These are phyloP conservation scores for Actinostola sp. DNA, from an alignment of 92 coral and sea anemone genomes.

Conservation along the genomic window DNA sequence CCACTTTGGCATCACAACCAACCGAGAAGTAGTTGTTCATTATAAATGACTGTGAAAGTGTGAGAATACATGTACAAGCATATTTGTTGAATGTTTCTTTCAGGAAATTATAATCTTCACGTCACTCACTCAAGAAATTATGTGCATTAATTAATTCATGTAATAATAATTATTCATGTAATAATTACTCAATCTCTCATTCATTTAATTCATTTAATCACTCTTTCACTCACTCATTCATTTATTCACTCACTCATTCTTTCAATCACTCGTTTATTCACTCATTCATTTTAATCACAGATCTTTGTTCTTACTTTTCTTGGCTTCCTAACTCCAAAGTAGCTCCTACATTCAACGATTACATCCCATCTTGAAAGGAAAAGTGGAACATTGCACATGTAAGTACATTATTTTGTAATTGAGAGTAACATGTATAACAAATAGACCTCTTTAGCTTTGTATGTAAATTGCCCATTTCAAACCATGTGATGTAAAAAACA, in stretches of 20 bases:
- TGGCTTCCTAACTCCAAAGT: slow-evolving; percentile 89
- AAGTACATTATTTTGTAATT: not conserved
- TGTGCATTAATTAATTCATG: too few species aligned
- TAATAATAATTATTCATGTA: too few species aligned
- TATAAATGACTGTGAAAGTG: slow-evolving; percentile 65
- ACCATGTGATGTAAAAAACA: too few species aligned
- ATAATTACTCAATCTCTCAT: too few species aligned
- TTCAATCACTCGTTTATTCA: not conserved
- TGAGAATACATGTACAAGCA: not conserved
- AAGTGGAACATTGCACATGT: not conserved
- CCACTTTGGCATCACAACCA: slow-evolving; percentile 97
- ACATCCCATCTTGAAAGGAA: slow-evolving; percentile 80
- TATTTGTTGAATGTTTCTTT: not conserved
- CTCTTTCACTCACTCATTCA: too few species aligned
- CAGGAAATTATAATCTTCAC: too few species aligned
- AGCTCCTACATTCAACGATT: slow-evolving; percentile 75
- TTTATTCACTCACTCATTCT: too few species aligned
- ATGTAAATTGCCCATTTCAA: too few species aligned
- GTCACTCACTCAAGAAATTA: too few species aligned
- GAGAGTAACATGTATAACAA: too few species aligned
- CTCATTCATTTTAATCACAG: not conserved
- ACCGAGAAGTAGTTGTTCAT: slow-evolving; percentile 98
- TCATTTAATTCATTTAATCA: too few species aligned
- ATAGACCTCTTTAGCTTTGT: too few species aligned
- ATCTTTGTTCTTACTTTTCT: slow-evolving; percentile 65